phyloP scores from a whole-genome alignment of 2,888 invertebrate species.

The Asteroscopus sphinx region DNA sequence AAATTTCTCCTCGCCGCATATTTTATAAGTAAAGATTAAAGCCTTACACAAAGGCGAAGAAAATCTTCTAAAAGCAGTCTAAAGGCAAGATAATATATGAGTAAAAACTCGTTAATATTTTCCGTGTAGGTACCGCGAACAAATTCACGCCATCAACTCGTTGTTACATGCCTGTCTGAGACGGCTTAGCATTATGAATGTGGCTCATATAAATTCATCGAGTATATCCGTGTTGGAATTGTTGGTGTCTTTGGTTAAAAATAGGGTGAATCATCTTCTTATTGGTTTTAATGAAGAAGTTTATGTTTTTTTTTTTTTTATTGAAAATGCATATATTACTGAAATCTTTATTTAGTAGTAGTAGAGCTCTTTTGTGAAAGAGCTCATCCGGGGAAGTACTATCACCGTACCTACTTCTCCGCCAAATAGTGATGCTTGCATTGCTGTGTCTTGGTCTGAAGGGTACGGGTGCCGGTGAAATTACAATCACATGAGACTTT shows the following conservation, averaged over 20 bases:
- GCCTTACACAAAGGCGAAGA: slow-evolving; percentile 5
- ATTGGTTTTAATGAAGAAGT: neutral
- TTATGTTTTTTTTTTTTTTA: too few relatives aligned
- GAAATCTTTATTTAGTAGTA: too few relatives aligned
- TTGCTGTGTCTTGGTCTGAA: too few relatives aligned
- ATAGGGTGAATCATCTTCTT: neutral
- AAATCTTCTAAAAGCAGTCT: slow-evolving; percentile 15
- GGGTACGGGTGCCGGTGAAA: too few relatives aligned
- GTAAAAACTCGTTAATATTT: slow-evolving; percentile 25
- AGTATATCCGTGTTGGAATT: slow-evolving; percentile 10
- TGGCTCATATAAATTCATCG: slow-evolving; percentile 46
- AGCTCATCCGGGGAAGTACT: too few relatives aligned
- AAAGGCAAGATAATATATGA: slow-evolving; percentile 15
- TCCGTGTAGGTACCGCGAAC: slow-evolving; percentile 32
- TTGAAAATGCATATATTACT: too few relatives aligned
- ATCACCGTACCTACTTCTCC: too few relatives aligned
- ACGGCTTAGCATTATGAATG: slow-evolving; percentile 42
- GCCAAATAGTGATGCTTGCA: too few relatives aligned
- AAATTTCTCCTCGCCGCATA: neutral
- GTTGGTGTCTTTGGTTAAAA: neutral
- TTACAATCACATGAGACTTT: too few relatives aligned
- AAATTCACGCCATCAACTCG: slow-evolving; percentile 46
- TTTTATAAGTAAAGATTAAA: slow-evolving; percentile 9
- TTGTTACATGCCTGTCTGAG: slow-evolving; percentile 36
- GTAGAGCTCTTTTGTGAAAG: too few relatives aligned